Percentiles rank a stretch among this genome's conserved stretches.
Conservation (phyloP, 2,888 invertebrate species). For the Nemoura dubitans region DNA sequence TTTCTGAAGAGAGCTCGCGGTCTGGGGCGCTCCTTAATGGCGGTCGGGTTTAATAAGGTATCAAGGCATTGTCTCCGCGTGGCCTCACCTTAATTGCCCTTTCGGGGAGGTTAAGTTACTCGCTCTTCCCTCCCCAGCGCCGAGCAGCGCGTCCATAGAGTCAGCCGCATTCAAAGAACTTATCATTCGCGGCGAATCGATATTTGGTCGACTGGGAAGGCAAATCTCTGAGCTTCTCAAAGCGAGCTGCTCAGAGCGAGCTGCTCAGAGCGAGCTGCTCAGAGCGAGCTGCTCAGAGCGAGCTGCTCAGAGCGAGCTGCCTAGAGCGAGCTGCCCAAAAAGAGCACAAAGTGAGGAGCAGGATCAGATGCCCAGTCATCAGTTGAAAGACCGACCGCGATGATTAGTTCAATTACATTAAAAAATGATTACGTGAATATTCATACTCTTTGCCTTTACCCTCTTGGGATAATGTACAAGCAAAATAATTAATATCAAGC, state of each 20-base stretch:
- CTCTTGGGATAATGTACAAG: background rate
- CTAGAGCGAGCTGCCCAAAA: too few species aligned
- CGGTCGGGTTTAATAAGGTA: constrained; percentile 43
- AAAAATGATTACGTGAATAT: background rate
- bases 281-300: too few species aligned
- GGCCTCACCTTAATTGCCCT: constrained; percentile 41
- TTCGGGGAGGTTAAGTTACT: constrained; percentile 36
- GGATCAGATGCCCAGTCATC: background rate
- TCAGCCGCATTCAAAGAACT: constrained; percentile 25
- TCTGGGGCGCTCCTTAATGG: constrained; percentile 36
- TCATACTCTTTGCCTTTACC: background rate
- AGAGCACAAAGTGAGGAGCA: too few species aligned
- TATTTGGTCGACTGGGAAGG: background rate
- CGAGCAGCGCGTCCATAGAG: background rate
- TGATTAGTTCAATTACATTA: background rate
- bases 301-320: too few species aligned
- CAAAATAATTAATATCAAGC: background rate
- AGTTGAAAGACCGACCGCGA: background rate
- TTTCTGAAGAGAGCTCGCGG: background rate
- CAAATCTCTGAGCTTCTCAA: too few species aligned
- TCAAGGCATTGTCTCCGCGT: constrained; percentile 43
- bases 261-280: too few species aligned
- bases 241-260: too few species aligned
- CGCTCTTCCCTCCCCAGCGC: background rate
- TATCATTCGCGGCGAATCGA: constrained; percentile 16